Evolutionary conservation across 2,888 invertebrate genomes (phyloP).

Genomic region (Myopa testacea): DNA sequence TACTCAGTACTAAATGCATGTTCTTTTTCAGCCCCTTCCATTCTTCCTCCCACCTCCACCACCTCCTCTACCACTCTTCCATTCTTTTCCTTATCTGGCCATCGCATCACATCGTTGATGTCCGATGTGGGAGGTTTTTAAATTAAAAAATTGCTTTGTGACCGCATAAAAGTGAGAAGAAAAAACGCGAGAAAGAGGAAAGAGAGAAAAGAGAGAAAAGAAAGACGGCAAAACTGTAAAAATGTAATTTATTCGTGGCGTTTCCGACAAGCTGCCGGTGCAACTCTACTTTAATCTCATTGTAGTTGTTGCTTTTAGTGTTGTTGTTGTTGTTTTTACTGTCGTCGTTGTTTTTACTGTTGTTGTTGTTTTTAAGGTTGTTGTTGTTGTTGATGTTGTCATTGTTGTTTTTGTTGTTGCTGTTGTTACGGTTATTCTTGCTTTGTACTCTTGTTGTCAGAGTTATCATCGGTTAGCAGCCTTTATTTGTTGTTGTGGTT

Average conservation of each 20-base stretch:
- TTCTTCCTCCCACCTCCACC: not conserved
- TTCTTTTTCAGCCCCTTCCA: not conserved
- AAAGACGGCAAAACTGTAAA: constrained; percentile 9
- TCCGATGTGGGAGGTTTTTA: constrained; percentile 33
- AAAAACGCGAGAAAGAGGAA: not conserved
- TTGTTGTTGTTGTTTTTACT: not conserved
- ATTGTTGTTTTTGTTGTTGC: constrained; percentile 11
- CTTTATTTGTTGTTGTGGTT: not conserved
- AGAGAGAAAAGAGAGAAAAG: no score
- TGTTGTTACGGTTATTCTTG: not conserved
- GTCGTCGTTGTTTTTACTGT: not conserved
- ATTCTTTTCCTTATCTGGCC: not conserved
- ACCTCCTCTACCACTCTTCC: not conserved
- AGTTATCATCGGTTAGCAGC: no score
- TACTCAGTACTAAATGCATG: not conserved
- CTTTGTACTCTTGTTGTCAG: no score
- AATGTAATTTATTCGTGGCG: constrained; percentile 49
- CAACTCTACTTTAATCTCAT: not conserved
- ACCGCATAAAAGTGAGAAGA: constrained; percentile 22
- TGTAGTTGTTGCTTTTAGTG: constrained; percentile 17
- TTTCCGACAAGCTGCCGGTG: constrained; percentile 47
- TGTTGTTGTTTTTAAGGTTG: constrained; percentile 14
- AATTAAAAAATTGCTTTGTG: constrained; percentile 42
- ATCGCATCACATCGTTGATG: not conserved
- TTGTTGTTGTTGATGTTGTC: constrained; percentile 3